These are phyloP conservation scores for Sebastes reedi DNA, from an alignment of 2,797 vertebrate genomes.

Conservation along the genomic window DNA sequence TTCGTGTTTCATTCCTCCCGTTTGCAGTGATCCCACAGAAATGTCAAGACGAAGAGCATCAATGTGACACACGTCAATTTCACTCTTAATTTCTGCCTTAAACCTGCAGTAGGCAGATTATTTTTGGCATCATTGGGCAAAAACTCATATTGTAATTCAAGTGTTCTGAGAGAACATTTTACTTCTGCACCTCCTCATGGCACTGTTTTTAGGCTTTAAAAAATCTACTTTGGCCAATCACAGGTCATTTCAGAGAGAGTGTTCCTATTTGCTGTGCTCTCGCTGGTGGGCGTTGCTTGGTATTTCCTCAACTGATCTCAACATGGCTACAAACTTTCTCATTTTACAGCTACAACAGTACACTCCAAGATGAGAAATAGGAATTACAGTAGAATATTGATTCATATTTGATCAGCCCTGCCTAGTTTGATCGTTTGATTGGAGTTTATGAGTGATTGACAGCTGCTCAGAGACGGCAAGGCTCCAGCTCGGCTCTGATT, in stretches of 20 bases:
- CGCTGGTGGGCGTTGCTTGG: too few relatives aligned
- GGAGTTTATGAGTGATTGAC: neutral
- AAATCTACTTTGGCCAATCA: neutral
- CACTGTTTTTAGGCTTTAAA: neutral
- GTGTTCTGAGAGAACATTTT: fast-evolving
- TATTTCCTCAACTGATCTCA: too few relatives aligned
- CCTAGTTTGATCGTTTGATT: neutral
- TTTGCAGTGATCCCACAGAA: neutral
- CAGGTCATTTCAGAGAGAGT: neutral
- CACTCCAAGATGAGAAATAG: too few relatives aligned
- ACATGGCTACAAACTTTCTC: too few relatives aligned
- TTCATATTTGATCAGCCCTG: too few relatives aligned
- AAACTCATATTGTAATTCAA: neutral
- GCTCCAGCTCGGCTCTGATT: too few relatives aligned
- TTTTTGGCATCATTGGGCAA: neutral
- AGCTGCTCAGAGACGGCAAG: neutral
- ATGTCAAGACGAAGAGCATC: conserved; percentile 8
- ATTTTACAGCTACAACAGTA: too few relatives aligned
- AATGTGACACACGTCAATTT: conserved; percentile 26
- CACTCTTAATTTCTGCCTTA: conserved; percentile 18
- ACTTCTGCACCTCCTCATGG: neutral
- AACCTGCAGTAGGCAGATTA: neutral
- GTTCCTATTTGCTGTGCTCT: neutral
- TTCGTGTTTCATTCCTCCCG: conserved; percentile 1
- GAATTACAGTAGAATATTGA: too few relatives aligned